Evolutionary conservation across 2,797 vertebrate species (phyloP), one percentile per base, ranked within the genome.

Genomic region (Acrossocheilus wenchowensis): DNA sequence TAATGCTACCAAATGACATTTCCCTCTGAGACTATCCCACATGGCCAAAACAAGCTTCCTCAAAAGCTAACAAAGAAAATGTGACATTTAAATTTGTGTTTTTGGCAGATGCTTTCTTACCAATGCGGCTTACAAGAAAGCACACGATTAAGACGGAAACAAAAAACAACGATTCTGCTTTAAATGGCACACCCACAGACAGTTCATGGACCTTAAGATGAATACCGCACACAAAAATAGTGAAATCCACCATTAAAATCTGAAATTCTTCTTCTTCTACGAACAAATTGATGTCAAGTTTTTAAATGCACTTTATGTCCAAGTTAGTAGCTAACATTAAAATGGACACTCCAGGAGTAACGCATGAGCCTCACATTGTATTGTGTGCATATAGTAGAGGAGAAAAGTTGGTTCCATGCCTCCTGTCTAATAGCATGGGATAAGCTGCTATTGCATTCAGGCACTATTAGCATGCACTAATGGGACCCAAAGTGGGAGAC

Each of bases 381-480:
- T 8, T 8, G 12, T 30, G 17, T n/a, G n/a, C 21, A 36, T 36
- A 68, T 15, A 64, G 57, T 50, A 60, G 48, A 72, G n/a, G 15
- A 50, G 57, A 64, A 66, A 84, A 66, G 30, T 45, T 66, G 23
- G 21, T 84, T 45, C 48, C 72, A 77, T 75, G 48, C 54, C 34
- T 72, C 64, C 60, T 11, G 50, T 73, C 19, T 66, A 89, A 66
- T 72, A 85, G 26, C 78, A 64, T 23, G 41, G 45, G 30, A 81
- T 73, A 80, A 57, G 54, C 34, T 48, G 86, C 66, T 81, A 74
- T 74, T 78, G 90, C 78, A 64, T 81, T 66, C 72, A n/a, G 34
- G n/a, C 68, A 14, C 50, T 52, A 88, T 93, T 91, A 92, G 84
- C 84, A 88, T 93, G 89, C 89, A 88, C 78, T 91, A 91, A 92